phyloP scores from a whole-genome alignment of 2,113 vertebrate genomes.

The Syngnathus typhle region DNA sequence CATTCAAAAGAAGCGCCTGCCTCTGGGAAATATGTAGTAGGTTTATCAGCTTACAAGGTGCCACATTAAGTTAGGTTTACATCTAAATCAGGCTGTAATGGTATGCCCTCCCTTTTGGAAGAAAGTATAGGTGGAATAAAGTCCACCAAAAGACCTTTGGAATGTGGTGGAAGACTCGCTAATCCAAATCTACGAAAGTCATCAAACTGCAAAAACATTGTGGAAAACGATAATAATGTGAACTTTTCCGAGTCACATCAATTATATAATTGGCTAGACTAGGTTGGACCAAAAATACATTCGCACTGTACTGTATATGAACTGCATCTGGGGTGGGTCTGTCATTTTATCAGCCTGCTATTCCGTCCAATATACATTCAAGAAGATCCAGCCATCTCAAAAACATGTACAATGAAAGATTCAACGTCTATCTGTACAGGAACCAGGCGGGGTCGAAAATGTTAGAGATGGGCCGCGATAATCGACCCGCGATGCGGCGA shows the following conservation, averaged over 20 bases:
- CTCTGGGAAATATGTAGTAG: slow-evolving; percentile 4
- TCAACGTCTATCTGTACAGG: not conserved
- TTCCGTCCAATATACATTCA: not conserved
- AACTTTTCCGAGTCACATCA: not conserved
- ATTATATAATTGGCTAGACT: not conserved
- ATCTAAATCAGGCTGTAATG: slow-evolving; percentile 33
- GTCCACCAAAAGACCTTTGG: slow-evolving; percentile 3
- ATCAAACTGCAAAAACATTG: slow-evolving; percentile 24
- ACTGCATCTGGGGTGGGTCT: not conserved
- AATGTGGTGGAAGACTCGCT: slow-evolving; percentile 14
- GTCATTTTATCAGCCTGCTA: not conserved
- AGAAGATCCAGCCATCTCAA: too few relatives aligned
- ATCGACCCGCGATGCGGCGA: too few relatives aligned
- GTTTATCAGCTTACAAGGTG: slow-evolving; percentile 24
- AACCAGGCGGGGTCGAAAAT: not conserved
- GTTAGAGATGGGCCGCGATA: not conserved
- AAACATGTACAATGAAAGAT: not conserved
- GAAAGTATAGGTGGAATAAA: slow-evolving; percentile 11
- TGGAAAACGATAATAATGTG: not conserved
- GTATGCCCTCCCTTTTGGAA: slow-evolving; percentile 6
- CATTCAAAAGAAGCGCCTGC: slow-evolving; percentile 4
- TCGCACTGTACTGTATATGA: not conserved
- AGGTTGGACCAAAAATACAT: not conserved
- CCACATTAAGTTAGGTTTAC: slow-evolving; percentile 22
- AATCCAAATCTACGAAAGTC: slow-evolving; percentile 12